Conservation (phyloP, 2,113 vertebrate species). For the Oxyruncus cristatus region DNA sequence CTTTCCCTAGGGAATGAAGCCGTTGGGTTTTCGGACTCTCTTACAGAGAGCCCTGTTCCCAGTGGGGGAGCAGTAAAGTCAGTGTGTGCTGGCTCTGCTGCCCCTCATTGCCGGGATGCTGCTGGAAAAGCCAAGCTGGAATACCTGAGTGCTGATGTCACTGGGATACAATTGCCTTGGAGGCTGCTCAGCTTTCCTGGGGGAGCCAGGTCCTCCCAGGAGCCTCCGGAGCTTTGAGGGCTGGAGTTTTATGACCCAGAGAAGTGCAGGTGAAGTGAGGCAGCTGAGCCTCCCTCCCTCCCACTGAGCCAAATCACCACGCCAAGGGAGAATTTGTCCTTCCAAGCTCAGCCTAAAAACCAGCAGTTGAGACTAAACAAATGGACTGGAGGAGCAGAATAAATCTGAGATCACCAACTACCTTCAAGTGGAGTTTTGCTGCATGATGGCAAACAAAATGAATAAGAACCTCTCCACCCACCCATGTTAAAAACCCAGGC, state of each 20-base stretch:
- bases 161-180: background rate
- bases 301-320: background rate
- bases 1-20: background rate
- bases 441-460: background rate
- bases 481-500: background rate
- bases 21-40: background rate
- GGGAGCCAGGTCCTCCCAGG: background rate
- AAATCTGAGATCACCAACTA: background rate
- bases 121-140: background rate
- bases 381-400: background rate
- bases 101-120: background rate
- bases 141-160: slow-evolving; percentile 38
- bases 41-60: background rate
- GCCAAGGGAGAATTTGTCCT: background rate
- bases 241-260: background rate
- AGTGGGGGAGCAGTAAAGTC: background rate
- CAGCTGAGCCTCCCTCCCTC: background rate
- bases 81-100: background rate
- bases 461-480: background rate
- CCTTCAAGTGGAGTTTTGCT: background rate
- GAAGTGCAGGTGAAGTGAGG: background rate
- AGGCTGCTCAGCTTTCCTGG: slow-evolving; percentile 3
- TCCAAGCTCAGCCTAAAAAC: background rate
- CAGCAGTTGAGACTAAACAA: background rate
- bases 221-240: slow-evolving; percentile 7